Base-by-base conservation (phyloP, 2,113 vertebrate genomes). In the Pyrgilauda ruficollis region DNA sequence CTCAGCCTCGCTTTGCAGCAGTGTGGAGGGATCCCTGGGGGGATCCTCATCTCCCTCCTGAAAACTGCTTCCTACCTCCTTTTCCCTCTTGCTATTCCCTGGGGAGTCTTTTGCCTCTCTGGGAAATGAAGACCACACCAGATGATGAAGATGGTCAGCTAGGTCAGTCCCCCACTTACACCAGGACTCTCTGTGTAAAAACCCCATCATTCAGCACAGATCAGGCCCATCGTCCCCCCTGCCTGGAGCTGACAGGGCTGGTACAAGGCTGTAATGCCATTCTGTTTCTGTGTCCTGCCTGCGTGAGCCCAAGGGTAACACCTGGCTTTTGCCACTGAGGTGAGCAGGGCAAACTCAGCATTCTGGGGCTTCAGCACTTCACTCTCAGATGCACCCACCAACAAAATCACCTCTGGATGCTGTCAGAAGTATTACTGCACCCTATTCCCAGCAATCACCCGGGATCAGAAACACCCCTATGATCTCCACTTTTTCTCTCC, bases 1-100 rank as follows among this genome's bases (percentile, higher is more conserved):
- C 79, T 75, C 79, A 63, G 77, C 68, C 31, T 28, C 0, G 0
- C 58, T 79, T 31, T 22, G 52, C 70, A 52, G 41, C 79, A 66
- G 63, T 0, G 0, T 11, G 26, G 43, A 83, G 13, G 20, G 7
- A 81, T 74, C 55, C 31, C 46, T 58, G 49, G 26, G 19, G n/a
- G 49, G 31, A 87, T 20, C 47, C 1, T 39, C 13, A 22, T 76
- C 43, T 92, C 8, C 43, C 30, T 41, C 62, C 39, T 66, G 49
- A 52, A 87, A 91, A 68, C 50, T 9, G 24, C 59, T 73, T 68
- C 41, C 20, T 24, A 21, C 53, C 37, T 89, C 53, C 37, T 58
- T 58, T 72, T 63, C 44, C 33, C 24, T 62, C 50, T 81, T 61
- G 9, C 27, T 26, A 6, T 37, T 6, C 55, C 56, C 64, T 15